Base-by-base conservation (phyloP, 2,797 vertebrate genomes). In the Peromyscus aztecus region DNA sequence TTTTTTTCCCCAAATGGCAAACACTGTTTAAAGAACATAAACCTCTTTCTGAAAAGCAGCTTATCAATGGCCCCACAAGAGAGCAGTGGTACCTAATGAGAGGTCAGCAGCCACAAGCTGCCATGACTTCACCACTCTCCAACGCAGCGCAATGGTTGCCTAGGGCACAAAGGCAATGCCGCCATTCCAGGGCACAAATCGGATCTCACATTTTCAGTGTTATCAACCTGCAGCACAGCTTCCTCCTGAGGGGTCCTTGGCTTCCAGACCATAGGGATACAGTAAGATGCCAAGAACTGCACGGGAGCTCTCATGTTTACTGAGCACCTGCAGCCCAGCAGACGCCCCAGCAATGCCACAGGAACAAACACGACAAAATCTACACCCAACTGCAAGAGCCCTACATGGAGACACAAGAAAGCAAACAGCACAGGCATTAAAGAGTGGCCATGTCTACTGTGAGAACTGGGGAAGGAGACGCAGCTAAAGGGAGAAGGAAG, bases 21-120 rank as follows among this genome's bases (percentile, higher is more conserved):
- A 92, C 46, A 95, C 78, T 91, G 31, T 76, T 93, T 82, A 76
- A 89, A 92, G 85, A 96, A 76, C 65, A 88, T 43, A 88, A 88
- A 11, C 49, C 43, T 88, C 52, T 88, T 88, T 37, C 46, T 88
- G 67, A 59, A 95, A 95, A 69, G 46, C 34, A 81, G 40, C 76
- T 94, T 46, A 73, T 57, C 40, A 85, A 81, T 9, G 23, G 4
- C 55, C 84, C 91, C 67, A 65, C 31, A 13, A 76, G 61, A 82
- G 78, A 67, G 7, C 63, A 21, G 34, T 29, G 12, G 67, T 84
- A 81, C 91, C 65, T 27, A 69, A 69, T 23, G 63, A 27, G 65
- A 86, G 34, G 83, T n/a, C 23, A 46, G 46, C 4, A 0, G 65
- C 84, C 37, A 49, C 8, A 73, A 73, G 90, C 61, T 63, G 63